phyloP scores from a whole-genome alignment of 23 tunicate species.

The Trididemnum clinides region DNA sequence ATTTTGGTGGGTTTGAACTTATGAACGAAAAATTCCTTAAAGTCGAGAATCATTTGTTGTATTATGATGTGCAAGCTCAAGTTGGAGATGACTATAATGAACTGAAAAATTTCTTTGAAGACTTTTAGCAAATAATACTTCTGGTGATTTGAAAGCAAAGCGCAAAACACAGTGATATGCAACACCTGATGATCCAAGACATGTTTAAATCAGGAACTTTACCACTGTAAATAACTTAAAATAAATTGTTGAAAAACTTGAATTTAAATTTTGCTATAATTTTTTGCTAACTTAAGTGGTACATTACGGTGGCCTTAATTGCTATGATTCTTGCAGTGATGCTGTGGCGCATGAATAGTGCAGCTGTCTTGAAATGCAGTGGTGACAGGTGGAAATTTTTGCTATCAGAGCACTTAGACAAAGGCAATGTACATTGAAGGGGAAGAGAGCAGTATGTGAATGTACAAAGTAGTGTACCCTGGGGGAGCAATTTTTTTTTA shows the following conservation, averaged over 20 bases:
- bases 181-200: constrained; percentile 14
- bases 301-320: background rate
- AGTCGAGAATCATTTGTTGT: background rate
- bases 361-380: too few relatives aligned
- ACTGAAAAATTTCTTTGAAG: constrained; percentile 21
- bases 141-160: constrained; percentile 8
- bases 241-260: constrained; percentile 37
- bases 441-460: too few relatives aligned
- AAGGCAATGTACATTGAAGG: too few relatives aligned
- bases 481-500: too few relatives aligned
- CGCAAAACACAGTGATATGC: background rate
- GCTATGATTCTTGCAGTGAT: background rate
- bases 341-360: background rate
- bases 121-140: constrained; percentile 11
- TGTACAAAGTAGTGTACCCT: too few relatives aligned
- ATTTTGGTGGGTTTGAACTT: constrained; percentile 13
- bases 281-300: constrained; percentile 32
- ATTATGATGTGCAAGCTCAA: constrained; percentile 27
- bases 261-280: background rate
- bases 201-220: constrained; percentile 16
- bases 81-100: constrained; percentile 12
- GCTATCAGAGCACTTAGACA: too few relatives aligned
- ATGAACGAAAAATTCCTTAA: constrained; percentile 15
- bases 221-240: background rate
- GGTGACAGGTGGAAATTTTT: too few relatives aligned